Conservation (phyloP, 2,797 vertebrate genomes). For the Gymnopithys bicolor region DNA sequence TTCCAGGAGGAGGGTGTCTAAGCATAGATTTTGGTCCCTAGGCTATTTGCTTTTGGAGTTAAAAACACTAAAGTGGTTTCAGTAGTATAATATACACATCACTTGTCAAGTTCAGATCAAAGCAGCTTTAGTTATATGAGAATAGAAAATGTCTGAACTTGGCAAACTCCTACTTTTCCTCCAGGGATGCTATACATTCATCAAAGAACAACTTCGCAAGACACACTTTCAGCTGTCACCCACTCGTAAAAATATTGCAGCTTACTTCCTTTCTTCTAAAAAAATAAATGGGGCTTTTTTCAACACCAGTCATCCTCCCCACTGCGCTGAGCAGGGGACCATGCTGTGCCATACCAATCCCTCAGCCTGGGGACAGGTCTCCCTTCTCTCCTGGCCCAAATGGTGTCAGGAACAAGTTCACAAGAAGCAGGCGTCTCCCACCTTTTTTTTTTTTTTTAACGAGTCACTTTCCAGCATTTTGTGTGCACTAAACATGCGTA, state of each 20-base stretch:
- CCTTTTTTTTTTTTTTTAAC: too few relatives aligned
- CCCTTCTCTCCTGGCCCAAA: not conserved
- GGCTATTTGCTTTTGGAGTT: constrained; percentile 46
- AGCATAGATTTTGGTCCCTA: constrained; percentile 16
- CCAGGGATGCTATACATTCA: not conserved
- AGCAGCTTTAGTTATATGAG: constrained; percentile 17
- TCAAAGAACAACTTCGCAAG: constrained; percentile 21
- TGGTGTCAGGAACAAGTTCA: not conserved
- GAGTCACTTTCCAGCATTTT: not conserved
- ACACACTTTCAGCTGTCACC: not conserved
- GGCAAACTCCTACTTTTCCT: constrained; percentile 37
- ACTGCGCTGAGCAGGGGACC: rapidly evolving
- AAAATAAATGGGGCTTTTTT: not conserved
- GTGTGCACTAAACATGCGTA: not conserved
- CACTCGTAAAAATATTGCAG: not conserved
- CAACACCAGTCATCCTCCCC: not conserved
- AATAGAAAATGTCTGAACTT: constrained; percentile 32
- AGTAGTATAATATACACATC: constrained; percentile 31
- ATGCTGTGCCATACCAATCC: rapidly evolving
- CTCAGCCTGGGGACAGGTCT: not conserved
- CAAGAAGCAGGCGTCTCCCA: not conserved
- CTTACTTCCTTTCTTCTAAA: not conserved
- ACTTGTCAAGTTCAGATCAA: constrained; percentile 58
- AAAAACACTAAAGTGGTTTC: constrained; percentile 28
- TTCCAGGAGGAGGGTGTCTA: not conserved